Percentiles rank a stretch among this genome's conserved stretches.
These are phyloP conservation scores for Aphis gossypii DNA, from an alignment of 1,140 invertebrate genomes.

Conservation along the genomic window DNA sequence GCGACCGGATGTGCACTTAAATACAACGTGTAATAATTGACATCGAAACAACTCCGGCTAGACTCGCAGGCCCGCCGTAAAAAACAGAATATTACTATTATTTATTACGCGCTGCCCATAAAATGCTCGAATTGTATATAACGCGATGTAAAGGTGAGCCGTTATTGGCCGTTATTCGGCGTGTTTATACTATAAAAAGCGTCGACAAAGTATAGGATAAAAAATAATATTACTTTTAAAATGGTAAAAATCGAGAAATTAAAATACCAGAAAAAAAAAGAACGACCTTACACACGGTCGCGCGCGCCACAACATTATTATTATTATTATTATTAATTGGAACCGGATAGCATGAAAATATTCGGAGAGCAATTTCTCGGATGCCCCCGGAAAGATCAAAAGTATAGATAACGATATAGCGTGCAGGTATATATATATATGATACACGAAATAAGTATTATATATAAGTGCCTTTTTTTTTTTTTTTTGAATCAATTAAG, in stretches of 20 bases:
- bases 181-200: too few species aligned
- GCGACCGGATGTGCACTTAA: too few species aligned
- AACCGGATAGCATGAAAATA: conserved; percentile 55
- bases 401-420: conserved; percentile 23
- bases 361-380: conserved; percentile 51
- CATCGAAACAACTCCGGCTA: too few species aligned
- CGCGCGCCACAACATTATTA: not conserved
- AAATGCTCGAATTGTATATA: too few species aligned
- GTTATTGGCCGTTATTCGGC: too few species aligned
- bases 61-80: too few species aligned
- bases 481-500: conserved; percentile 40
- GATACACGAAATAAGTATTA: not conserved
- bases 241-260: not conserved
- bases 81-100: too few species aligned
- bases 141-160: too few species aligned
- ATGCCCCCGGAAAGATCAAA: conserved; percentile 54
- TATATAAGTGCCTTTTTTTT: not conserved
- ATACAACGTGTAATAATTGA: too few species aligned
- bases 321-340: conserved; percentile 40
- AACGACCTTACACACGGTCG: not conserved
- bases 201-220: too few species aligned
- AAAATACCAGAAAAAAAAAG: not conserved
- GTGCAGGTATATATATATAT: not conserved
- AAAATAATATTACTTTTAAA: not conserved
- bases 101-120: too few species aligned